These are phyloP conservation scores for Urocolius indicus DNA, from an alignment of 2,113 vertebrate species.

Conservation along the genomic window DNA sequence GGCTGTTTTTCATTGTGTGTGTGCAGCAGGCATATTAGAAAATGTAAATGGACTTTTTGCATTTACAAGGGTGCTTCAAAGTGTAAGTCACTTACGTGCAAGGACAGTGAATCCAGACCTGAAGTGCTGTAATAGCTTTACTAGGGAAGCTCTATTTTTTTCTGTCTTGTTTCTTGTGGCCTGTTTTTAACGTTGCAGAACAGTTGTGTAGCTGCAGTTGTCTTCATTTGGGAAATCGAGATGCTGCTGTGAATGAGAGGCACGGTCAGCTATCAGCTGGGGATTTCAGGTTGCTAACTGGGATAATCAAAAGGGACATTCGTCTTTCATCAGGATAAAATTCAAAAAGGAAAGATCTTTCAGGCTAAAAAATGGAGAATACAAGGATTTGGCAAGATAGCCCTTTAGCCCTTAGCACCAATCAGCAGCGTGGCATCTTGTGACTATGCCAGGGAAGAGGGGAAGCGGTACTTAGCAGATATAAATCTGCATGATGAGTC, in stretches of 20 bases:
- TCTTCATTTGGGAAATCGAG: background rate
- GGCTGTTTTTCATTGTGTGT: slow-evolving; percentile 43
- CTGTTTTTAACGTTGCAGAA: background rate
- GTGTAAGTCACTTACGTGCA: background rate
- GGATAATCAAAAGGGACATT: background rate
- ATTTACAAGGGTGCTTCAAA: slow-evolving; percentile 32
- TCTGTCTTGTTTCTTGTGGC: background rate
- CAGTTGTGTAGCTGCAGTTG: background rate
- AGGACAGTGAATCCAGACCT: background rate
- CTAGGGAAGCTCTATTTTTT: background rate
- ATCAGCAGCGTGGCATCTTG: background rate
- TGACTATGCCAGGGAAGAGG: background rate
- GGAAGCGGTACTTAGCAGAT: background rate
- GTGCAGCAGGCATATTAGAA: slow-evolving; percentile 14
- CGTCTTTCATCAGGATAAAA: background rate
- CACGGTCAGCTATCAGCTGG: background rate
- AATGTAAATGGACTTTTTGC: slow-evolving; percentile 31
- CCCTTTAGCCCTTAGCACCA: background rate
- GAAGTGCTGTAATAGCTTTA: background rate
- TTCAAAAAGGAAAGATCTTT: background rate
- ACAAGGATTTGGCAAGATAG: background rate
- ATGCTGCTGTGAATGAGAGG: background rate
- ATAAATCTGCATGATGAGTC: background rate
- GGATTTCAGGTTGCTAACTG: background rate
- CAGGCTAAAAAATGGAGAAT: background rate